Base-by-base conservation (phyloP, 2,797 vertebrate species). In the Cuniculus paca region DNA sequence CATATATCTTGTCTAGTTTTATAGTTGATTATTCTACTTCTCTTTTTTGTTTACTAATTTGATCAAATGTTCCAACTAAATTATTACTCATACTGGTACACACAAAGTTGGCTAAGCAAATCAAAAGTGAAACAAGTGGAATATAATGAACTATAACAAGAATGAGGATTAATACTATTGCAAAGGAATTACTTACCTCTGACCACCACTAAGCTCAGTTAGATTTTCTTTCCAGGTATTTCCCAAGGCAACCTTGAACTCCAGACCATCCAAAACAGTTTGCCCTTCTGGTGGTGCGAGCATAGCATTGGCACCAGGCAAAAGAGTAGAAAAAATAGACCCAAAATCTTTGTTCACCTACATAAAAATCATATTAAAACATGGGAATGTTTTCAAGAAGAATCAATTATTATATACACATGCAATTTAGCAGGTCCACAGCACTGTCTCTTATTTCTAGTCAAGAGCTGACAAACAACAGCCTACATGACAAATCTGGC, bases 161-260 rank as follows among this genome's bases (percentile, higher is more conserved):
- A 74, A 81, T 75, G 42, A 68, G 4, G 16, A 88, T 87, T 48
- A 72, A 52, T 70, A 92, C 83, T 72, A 36, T 10, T 90, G 1
- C 28, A 91, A 95, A 92, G 63, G 1, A 48, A 93, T 56, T 48
- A 98, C 98, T 97, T 85, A 99, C 99, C 99, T 99, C 98, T 99
- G 99, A 81, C 99, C 99, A 34, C 99, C 99, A 75, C 99, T 99
- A 89, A 99, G 99, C 98, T 99, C 99, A 4, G 99, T 99, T 93
- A 99, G 98, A 97, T 99, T 99, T 98, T 99, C 99, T 97, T 99
- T 99, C 99, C 99, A 99, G 31, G 98, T 99, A 88, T 99, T 99
- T 81, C 99, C 99, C 97, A 99, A 98, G 74, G 99, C 99, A 93
- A 99, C 99, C 97, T 98, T 99, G 98, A 99, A 99, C 98, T 99